A percentile compares a stretch with the other conserved stretches of the same genome.
Conservation (phyloP, 2,113 vertebrate genomes). For the Lota lota region DNA sequence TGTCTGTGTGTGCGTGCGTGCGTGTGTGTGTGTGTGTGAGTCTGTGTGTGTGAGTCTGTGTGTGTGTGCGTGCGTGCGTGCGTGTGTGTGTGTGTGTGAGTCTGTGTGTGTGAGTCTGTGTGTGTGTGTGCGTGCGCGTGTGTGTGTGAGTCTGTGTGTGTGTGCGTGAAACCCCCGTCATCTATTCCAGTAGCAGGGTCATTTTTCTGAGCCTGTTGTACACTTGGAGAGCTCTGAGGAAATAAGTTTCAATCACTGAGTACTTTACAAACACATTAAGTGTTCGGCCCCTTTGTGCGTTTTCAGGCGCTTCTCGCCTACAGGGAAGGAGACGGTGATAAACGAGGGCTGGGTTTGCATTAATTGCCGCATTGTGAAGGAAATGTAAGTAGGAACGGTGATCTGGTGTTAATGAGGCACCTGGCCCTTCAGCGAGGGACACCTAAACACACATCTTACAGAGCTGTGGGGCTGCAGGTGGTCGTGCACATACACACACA, state of each 20-base stretch:
- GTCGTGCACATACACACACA: not conserved
- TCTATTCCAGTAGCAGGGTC: too few species aligned
- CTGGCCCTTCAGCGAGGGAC: not conserved
- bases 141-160: too few species aligned
- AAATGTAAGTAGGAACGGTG: constrained; percentile 40
- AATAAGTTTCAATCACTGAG: constrained; percentile 27
- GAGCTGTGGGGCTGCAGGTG: constrained; percentile 7
- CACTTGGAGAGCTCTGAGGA: not conserved
- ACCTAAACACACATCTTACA: constrained; percentile 9
- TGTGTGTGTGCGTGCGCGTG: too few species aligned
- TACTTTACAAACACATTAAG: constrained; percentile 48
- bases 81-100: too few species aligned
- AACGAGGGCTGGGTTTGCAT: constrained; percentile 39
- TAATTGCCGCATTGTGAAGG: constrained; percentile 34
- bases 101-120: too few species aligned
- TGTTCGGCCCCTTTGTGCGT: constrained; percentile 22
- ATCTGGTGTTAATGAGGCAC: constrained; percentile 42
- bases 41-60: too few species aligned
- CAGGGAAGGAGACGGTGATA: constrained; percentile 32
- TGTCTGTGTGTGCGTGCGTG: too few species aligned
- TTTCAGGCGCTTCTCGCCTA: constrained; percentile 6
- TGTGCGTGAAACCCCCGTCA: too few species aligned
- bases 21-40: too few species aligned
- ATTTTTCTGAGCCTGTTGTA: too few species aligned
- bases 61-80: too few species aligned